Percentiles rank a stretch among this genome's conserved stretches.
phyloP scores from a whole-genome alignment of 1,140 invertebrate species.

The Temnothorax longispinosus region DNA sequence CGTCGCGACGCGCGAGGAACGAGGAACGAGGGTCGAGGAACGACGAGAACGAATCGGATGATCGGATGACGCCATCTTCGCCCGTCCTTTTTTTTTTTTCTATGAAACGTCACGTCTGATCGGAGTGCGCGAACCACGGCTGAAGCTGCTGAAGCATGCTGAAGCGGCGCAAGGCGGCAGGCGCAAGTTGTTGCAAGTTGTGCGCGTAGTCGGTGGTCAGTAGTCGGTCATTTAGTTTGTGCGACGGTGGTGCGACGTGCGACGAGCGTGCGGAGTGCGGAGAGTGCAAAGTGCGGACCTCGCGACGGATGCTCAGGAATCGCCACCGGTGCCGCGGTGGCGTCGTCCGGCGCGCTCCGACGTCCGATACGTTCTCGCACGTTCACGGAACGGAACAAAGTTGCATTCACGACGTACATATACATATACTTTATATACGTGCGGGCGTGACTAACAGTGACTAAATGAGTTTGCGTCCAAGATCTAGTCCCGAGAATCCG shows the following conservation, averaged over 20 bases:
- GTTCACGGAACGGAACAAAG: conserved; percentile 6
- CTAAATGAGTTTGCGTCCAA: conserved; percentile 76
- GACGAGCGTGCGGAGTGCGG: neutral
- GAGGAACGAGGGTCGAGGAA: too few relatives aligned
- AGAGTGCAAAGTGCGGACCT: too few relatives aligned
- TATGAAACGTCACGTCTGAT: neutral
- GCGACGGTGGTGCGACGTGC: neutral
- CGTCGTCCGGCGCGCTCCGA: neutral
- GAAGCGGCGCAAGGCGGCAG: neutral
- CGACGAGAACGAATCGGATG: neutral
- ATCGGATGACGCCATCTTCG: conserved; percentile 8
- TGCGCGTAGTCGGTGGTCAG: neutral
- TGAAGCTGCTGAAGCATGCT: too few relatives aligned
- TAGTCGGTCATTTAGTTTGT: neutral
- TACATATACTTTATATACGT: neutral
- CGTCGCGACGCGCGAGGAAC: too few relatives aligned
- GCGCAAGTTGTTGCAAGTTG: neutral
- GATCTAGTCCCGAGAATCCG: conserved; percentile 58
- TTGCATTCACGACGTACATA: neutral
- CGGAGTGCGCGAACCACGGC: neutral
- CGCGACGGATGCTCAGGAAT: neutral
- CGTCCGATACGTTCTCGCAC: too few relatives aligned
- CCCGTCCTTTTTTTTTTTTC: neutral
- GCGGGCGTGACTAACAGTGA: conserved; percentile 36
- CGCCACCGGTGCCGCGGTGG: conserved; percentile 26